Conservation (phyloP, 2,113 vertebrate species). For the Nyctereutes procyonoides region DNA sequence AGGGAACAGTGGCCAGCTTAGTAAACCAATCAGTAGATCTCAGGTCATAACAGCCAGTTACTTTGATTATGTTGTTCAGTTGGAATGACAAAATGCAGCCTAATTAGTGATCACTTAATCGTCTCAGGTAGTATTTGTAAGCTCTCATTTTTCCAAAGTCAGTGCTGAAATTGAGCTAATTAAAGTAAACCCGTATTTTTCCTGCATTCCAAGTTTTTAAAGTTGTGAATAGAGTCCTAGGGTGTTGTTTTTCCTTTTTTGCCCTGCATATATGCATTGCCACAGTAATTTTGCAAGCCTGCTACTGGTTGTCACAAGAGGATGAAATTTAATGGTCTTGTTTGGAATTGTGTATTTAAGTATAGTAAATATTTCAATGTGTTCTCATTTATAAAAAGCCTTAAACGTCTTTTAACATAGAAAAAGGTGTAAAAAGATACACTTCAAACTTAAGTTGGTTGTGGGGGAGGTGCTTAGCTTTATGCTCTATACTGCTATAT, state of each 20-base stretch:
- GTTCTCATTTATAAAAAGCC: neutral
- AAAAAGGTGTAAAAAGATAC: constrained; percentile 20
- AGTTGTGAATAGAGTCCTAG: neutral
- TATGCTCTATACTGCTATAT: neutral
- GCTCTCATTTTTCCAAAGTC: neutral
- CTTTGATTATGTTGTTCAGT: constrained; percentile 33
- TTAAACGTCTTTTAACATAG: neutral
- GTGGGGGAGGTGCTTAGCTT: neutral
- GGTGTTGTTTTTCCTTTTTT: neutral
- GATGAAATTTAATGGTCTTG: neutral
- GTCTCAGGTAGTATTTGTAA: neutral
- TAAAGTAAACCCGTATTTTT: constrained; percentile 17
- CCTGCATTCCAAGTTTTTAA: neutral
- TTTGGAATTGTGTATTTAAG: neutral
- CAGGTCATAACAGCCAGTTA: constrained; percentile 5
- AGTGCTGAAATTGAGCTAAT: constrained; percentile 45
- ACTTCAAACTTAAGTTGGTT: neutral
- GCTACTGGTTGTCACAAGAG: neutral
- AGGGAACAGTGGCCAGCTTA: neutral
- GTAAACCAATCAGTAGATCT: neutral
- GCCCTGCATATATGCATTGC: neutral
- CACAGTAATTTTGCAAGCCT: neutral
- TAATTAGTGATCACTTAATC: neutral
- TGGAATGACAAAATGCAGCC: neutral
- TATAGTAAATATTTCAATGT: neutral